Evolutionary conservation across 92 coral and sea anemone genomes (phyloP).

Genomic region (Parazoanthus atlanticus): DNA sequence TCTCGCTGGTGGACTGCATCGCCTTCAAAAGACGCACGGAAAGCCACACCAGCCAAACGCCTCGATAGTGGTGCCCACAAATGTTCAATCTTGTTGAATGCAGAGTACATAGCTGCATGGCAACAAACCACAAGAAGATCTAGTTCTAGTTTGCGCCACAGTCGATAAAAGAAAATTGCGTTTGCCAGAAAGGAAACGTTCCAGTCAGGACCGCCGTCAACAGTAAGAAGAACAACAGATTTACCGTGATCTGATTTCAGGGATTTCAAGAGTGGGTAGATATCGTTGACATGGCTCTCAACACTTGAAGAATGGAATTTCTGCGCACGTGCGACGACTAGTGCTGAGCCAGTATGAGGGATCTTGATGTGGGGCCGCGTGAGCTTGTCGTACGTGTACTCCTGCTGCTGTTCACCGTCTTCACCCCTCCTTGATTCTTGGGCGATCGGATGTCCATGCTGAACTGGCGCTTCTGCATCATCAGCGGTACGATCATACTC

Average conservation of each 20-base stretch:
- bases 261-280: conserved; percentile 13
- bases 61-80: too few species aligned
- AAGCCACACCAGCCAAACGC: too few species aligned
- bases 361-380: conserved; percentile 4
- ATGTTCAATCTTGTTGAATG: too few species aligned
- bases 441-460: too few species aligned
- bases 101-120: conserved; percentile 54
- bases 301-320: conserved; percentile 27
- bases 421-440: too few species aligned
- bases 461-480: not conserved
- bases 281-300: conserved; percentile 14
- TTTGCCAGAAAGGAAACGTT: conserved; percentile 46
- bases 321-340: not conserved
- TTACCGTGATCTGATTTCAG: conserved; percentile 11
- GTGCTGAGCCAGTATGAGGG: conserved; percentile 9
- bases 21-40: too few species aligned
- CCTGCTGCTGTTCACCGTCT: too few species aligned
- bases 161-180: conserved; percentile 32
- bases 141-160: conserved; percentile 44
- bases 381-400: conserved; percentile 8
- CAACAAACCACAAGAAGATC: conserved; percentile 47
- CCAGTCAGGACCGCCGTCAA: conserved; percentile 62
- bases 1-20: too few species aligned
- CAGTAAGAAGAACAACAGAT: conserved; percentile 1
- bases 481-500: not conserved